Evolutionary conservation across 92 coral and sea anemone species (phyloP).

Genomic region (Epizoanthus stellaris): DNA sequence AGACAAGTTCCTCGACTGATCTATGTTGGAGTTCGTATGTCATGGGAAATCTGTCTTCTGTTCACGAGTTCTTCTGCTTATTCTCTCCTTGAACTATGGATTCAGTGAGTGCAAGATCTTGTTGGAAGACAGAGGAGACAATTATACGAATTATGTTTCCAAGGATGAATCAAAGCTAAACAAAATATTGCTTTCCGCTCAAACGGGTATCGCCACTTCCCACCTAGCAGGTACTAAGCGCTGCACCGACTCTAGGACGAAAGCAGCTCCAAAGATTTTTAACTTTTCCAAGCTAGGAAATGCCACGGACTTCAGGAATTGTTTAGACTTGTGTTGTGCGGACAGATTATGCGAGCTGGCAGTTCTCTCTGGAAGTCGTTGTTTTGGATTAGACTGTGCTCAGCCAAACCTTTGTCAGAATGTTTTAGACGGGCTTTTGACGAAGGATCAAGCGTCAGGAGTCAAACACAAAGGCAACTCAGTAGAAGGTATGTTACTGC

Average conservation of each 20-base stretch:
- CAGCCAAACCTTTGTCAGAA: slow-evolving; percentile 20
- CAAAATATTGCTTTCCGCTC: not conserved
- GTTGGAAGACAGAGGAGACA: slow-evolving; percentile 2
- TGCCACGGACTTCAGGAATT: not conserved
- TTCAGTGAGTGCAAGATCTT: not conserved
- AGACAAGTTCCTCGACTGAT: slow-evolving; percentile 40
- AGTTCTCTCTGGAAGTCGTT: slow-evolving; percentile 17
- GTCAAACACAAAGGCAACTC: not conserved
- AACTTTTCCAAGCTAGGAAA: slow-evolving; percentile 35
- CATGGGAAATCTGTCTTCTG: slow-evolving; percentile 1
- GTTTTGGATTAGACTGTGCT: slow-evolving; percentile 22
- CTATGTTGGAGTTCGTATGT: slow-evolving; percentile 46
- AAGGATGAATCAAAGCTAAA: slow-evolving; percentile 3
- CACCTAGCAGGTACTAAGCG: slow-evolving; percentile 11
- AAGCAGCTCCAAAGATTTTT: not conserved
- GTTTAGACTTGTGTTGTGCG: slow-evolving; percentile 35
- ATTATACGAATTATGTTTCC: not conserved
- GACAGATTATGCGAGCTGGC: slow-evolving; percentile 23
- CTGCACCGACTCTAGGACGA: not conserved
- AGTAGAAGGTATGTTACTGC: not conserved
- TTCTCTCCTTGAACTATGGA: slow-evolving; percentile 19
- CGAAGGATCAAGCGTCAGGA: slow-evolving; percentile 18
- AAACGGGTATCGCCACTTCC: slow-evolving; percentile 7
- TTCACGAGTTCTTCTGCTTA: slow-evolving; percentile 14
- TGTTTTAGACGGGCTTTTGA: slow-evolving; percentile 6